Base-by-base conservation (phyloP, 2,888 invertebrate species). In the Pammene fasciana region DNA sequence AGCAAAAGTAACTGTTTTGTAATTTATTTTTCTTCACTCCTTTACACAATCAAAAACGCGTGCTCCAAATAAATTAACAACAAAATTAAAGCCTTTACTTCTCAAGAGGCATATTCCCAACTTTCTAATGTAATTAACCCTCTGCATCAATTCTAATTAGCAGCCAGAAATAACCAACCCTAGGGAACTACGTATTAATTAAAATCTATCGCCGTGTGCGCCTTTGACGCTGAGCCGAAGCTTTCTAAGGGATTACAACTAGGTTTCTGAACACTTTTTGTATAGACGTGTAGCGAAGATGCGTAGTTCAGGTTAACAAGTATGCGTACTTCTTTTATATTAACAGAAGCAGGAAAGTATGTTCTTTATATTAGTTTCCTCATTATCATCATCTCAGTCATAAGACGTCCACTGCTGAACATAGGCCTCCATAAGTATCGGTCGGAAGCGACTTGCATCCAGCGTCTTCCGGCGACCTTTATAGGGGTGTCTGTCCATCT, bases 101-200 rank as follows among this genome's bases (percentile, higher is more conserved):
- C 59, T 60, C 59, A 60, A 60, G 46, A 60, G 59, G 59, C 45
- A 45, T 60, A 60, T 45, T 46, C 26, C 46, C 62, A 62, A 62
- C 62, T 62, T 62, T 62, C 52, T 9, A 52, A 62, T 52, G 48
- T 16, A 52, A 62, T 52, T 62, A 26, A 62, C 52, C 62, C 41
- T 38, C n/a, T 62, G 52, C 62, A 62, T 62, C 62, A 62, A 62
- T 62, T 62, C 41, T 52, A 41, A 62, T 62, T 62, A 52, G 38
- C 18, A 13, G 14, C 48, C 52, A 62, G 62, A 52, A 62, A 62
- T 62, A 52, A 52, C 50, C 62, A 18, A 41, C 62, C 50, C 62
- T 10, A 0, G 50, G 62, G 62, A 61, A 61, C 61, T 50, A 52
- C 50, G 41, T 52, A 62, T 62, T 62, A 62, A 62, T 62, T 62